Conservation (phyloP, 2,888 invertebrate genomes). For the Buathra laborator region DNA sequence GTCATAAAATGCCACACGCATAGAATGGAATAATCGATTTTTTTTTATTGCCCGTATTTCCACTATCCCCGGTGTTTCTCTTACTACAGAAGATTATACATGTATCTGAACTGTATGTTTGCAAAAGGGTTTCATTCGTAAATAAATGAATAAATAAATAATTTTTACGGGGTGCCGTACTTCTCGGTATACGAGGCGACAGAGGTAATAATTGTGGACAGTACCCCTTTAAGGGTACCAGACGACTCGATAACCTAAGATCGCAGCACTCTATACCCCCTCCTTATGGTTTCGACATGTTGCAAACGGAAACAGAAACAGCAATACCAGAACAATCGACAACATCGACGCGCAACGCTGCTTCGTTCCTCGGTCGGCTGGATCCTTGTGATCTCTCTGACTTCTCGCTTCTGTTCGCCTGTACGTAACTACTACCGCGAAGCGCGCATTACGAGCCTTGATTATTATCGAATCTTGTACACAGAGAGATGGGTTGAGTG, state of each 20-base stretch:
- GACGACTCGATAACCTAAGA: neutral
- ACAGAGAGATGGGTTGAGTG: neutral
- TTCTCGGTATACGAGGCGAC: neutral
- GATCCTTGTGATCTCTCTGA: conserved; percentile 9
- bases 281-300: neutral
- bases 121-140: no score
- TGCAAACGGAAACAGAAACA: conserved; percentile 14
- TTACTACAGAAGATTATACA: no score
- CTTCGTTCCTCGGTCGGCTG: conserved; percentile 29
- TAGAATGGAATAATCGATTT: no score
- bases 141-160: no score
- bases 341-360: conserved; percentile 19
- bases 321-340: neutral
- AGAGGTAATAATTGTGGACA: neutral
- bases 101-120: no score
- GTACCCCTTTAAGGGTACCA: neutral
- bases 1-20: no score
- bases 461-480: conserved; percentile 68
- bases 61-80: no score
- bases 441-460: conserved; percentile 56
- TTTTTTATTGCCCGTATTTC: no score
- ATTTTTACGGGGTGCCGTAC: neutral
- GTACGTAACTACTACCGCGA: conserved; percentile 24
- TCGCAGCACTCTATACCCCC: neutral
- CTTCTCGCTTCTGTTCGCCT: conserved; percentile 25